phyloP scores from a whole-genome alignment of 2,113 vertebrate genomes.

The Thunnus thynnus region DNA sequence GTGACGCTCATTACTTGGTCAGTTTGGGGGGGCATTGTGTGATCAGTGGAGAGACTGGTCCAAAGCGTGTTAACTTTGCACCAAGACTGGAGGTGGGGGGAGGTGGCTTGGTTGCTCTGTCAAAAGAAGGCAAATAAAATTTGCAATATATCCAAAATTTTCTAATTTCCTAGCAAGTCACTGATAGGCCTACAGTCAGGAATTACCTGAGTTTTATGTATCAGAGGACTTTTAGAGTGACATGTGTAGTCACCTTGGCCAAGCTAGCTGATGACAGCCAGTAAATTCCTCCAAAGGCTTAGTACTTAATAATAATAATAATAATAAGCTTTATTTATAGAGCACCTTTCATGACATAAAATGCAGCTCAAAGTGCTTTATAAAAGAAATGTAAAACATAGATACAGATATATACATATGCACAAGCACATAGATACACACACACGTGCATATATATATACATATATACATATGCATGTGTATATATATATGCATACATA shows the following conservation, averaged over 20 bases:
- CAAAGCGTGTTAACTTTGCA: not conserved
- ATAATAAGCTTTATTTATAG: too few relatives aligned
- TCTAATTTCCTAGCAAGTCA: too few relatives aligned
- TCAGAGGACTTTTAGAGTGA: too few relatives aligned
- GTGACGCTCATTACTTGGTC: too few relatives aligned
- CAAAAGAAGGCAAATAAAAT: not conserved
- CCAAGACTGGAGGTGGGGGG: not conserved
- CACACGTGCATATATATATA: too few relatives aligned
- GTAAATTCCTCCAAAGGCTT: not conserved
- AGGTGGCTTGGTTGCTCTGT: not conserved
- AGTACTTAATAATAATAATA: not conserved
- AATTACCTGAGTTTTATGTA: not conserved
- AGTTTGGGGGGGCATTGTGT: not conserved
- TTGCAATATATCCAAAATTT: not conserved
- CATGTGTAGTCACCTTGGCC: not conserved
- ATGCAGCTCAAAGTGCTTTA: too few relatives aligned
- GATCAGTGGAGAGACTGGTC: not conserved
- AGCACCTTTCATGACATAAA: too few relatives aligned
- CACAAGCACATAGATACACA: too few relatives aligned
- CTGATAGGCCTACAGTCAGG: not conserved
- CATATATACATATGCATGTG: too few relatives aligned
- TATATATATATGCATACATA: too few relatives aligned
- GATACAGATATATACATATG: too few relatives aligned
- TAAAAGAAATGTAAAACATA: too few relatives aligned
- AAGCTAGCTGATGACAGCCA: not conserved